A percentile compares a stretch with the other conserved stretches of the same genome.
phyloP scores from a whole-genome alignment of 2,888 invertebrate genomes.

The Chromoteleia sp. region DNA sequence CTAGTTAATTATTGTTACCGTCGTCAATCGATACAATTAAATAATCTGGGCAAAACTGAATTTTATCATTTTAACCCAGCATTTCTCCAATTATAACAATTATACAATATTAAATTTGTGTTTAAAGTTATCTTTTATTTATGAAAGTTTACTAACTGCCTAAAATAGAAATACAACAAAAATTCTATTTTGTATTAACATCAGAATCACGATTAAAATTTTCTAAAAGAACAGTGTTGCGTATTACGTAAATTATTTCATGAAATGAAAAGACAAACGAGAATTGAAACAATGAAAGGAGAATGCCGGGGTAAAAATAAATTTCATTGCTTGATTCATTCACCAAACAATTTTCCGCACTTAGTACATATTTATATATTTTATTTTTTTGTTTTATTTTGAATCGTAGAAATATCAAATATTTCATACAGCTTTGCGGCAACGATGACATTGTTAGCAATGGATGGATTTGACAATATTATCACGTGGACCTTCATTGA shows the following conservation, averaged over 20 bases:
- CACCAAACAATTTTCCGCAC: not conserved
- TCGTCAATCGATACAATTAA: not conserved
- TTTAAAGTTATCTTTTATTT: slow-evolving; percentile 15
- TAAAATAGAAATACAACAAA: slow-evolving; percentile 15
- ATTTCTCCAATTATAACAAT: no score
- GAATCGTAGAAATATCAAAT: slow-evolving; percentile 13
- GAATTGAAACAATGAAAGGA: not conserved
- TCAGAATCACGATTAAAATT: slow-evolving; percentile 1
- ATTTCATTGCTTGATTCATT: not conserved
- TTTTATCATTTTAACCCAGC: not conserved
- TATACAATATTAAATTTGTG: no score
- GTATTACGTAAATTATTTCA: not conserved
- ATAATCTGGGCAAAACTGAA: not conserved
- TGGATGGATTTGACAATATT: slow-evolving; percentile 13
- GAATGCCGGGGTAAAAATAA: not conserved
- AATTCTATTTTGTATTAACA: slow-evolving; percentile 9
- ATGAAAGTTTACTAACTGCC: slow-evolving; percentile 10
- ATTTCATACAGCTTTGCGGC: slow-evolving; percentile 4
- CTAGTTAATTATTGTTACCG: slow-evolving; percentile 10
- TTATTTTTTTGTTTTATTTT: not conserved
- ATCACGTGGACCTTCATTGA: slow-evolving; percentile 8
- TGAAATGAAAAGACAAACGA: not conserved
- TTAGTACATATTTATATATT: not conserved
- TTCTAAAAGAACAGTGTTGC: not conserved
- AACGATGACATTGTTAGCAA: slow-evolving; percentile 10